Evolutionary conservation across 2,888 invertebrate species (phyloP), one percentile per base, ranked within the genome.

Genomic region (Drosophila borealis): DNA sequence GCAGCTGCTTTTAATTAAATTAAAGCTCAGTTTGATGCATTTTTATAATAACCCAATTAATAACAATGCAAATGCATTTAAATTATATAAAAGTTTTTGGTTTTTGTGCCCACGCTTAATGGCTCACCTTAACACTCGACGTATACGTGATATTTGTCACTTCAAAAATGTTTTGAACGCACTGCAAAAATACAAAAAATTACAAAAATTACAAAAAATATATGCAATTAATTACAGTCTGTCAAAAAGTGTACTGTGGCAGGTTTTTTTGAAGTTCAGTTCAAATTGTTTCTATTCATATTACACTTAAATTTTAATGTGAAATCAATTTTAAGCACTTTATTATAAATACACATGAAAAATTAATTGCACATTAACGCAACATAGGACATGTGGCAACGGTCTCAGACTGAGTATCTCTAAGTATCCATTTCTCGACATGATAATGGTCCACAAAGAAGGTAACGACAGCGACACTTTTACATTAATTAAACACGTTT

Each of bases 401-500:
- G 10, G 37, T 34, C 36, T 14, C 37, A 44, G 34, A 11, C 34
- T 25, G 44, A 60, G 70, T 69, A 34, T 29, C 48, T 29, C 44
- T 49, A 55, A 66, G 73, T 77, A 63, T 65, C 66, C 66, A 62
- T 48, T 67, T 67, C 55, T 56, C 29, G 80, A 42, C 72, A 57
- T 70, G 63, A 68, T 21, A 72, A 49, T 34, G 66, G 51, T 62
- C 51, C 64, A 56, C 65, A 65, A 78, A 65, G 78, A 54, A 53
- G 69, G 64, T 65, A 60, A 54, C 68, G 67, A 50, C 71, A 46
- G 73, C 78, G 75, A 81, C 82, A 84, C 87, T 89, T 89, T 84
- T 69, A 78, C 78, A 89, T 80, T 89, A 84, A 89, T 89, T 84
- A 84, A 84, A 89, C 89, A 81, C 84, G 75, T 80, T 87, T 89